Evolutionary conservation across 2,888 invertebrate species (phyloP), one percentile per base, ranked within the genome.

Genomic region (Maniola hyperantus): DNA sequence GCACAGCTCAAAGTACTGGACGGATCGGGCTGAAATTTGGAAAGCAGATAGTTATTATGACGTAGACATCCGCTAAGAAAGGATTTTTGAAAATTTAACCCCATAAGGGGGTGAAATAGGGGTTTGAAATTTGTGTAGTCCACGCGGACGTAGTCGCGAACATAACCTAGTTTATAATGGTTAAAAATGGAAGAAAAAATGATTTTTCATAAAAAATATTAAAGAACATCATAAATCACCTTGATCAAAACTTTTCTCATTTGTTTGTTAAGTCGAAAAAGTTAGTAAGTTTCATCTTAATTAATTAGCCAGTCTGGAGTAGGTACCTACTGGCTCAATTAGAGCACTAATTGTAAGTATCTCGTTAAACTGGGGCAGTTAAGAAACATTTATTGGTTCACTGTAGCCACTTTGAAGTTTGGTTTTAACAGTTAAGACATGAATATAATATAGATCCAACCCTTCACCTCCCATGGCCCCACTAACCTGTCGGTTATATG

Each of bases 201-300:
- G n/a, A n/a, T 46, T 46, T 46, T 15, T 15, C 15, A 7, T 26
- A 26, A 26, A 26, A 26, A 26, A 26, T 26, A 50, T 50, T 5
- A 50, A 26, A 26, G 20, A 11, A 11, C 55, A 55, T 39, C 18
- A 18, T 57, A 39, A 57, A 57, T 39, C 55, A 57, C 39, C 39
- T 57, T 13, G 13, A 57, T 57, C 1, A 15, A 20, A 57, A 57
- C 55, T 57, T 57, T 57, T 36, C 55, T 42, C 55, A 57, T 57
- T 57, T 57, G 18, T 57, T 57, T 39, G 5, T 42, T 39, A 42
- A 20, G 55, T 57, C 13, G 39, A 18, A 15, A 33, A 54, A 57
- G 54, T 54, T 36, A 54, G 34, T 36, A 36, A 36, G 55, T 57
- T 57, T 57, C 36, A 57, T 57, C 39, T 39, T 57, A 42, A 57